Evolutionary conservation across 2,797 vertebrate genomes (phyloP).

Genomic region (Halcyon chelicuti): DNA sequence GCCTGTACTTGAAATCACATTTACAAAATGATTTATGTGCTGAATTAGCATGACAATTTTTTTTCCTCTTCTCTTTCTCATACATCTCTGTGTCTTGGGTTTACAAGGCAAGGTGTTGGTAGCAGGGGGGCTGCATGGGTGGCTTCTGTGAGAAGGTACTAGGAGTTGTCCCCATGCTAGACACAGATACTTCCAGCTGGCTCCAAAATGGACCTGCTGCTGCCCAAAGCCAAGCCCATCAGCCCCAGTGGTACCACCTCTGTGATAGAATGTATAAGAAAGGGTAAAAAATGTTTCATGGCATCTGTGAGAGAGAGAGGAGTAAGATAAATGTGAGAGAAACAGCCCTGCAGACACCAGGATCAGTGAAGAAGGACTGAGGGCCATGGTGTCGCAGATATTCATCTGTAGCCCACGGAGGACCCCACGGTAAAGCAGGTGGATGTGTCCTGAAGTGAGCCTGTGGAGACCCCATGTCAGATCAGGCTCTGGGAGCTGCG

Average conservation of each 20-base stretch:
- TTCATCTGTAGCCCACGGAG: neutral
- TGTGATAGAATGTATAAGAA: neutral
- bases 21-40: conserved; percentile 37
- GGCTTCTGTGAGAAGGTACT: neutral
- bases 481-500: neutral
- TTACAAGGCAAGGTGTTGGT: fast-evolving
- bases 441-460: neutral
- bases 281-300: neutral
- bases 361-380: neutral
- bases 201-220: neutral
- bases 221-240: neutral
- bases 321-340: neutral
- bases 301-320: neutral
- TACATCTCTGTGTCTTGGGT: neutral
- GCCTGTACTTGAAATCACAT: conserved; percentile 36
- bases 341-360: neutral
- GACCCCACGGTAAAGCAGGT: neutral
- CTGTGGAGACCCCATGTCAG: fast-evolving
- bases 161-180: neutral
- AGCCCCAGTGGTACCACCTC: fast-evolving
- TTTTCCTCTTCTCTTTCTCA: neutral
- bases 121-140: neutral
- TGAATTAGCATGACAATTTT: neutral
- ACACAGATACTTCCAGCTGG: neutral
- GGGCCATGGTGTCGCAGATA: neutral